A percentile compares a stretch with the other conserved stretches of the same genome.
These are phyloP conservation scores for Lasioglossum figueresi DNA, from an alignment of 2,888 invertebrate genomes.

Conservation along the genomic window DNA sequence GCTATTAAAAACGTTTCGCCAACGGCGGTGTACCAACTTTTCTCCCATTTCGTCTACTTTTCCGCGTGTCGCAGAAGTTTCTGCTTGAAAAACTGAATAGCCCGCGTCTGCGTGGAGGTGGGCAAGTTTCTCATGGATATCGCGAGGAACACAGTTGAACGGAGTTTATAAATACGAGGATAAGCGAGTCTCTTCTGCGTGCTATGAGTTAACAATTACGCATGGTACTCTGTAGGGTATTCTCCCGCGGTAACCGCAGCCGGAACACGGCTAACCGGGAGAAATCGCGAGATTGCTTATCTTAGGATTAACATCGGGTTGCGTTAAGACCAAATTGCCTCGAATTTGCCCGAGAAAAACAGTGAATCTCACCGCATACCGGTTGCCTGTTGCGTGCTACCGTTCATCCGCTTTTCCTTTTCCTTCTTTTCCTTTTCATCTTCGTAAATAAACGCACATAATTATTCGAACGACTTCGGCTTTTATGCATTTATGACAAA, in stretches of 20 bases:
- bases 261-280: conserved; percentile 30
- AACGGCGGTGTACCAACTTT: not conserved
- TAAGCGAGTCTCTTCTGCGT: conserved; percentile 31
- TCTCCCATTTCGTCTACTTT: not conserved
- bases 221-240: conserved; percentile 20
- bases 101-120: not conserved
- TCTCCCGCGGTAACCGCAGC: not conserved
- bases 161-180: conserved; percentile 39
- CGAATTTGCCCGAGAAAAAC: conserved; percentile 26
- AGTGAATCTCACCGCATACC: not conserved
- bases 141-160: conserved; percentile 24
- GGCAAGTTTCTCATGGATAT: conserved; percentile 8
- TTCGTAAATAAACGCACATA: conserved; percentile 21
- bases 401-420: not conserved
- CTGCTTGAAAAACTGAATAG: not conserved
- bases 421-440: not conserved
- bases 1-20: not conserved
- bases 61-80: not conserved
- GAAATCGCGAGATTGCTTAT: conserved; percentile 37
- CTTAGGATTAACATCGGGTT: conserved; percentile 20
- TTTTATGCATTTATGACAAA: too few species aligned
- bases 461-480: not conserved
- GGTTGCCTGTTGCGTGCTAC: conserved; percentile 51
- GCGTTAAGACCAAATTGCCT: conserved; percentile 32
- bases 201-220: conserved; percentile 54